These are phyloP conservation scores for Sebastes oblongus DNA, from an alignment of 2,797 vertebrate species.

Conservation along the genomic window DNA sequence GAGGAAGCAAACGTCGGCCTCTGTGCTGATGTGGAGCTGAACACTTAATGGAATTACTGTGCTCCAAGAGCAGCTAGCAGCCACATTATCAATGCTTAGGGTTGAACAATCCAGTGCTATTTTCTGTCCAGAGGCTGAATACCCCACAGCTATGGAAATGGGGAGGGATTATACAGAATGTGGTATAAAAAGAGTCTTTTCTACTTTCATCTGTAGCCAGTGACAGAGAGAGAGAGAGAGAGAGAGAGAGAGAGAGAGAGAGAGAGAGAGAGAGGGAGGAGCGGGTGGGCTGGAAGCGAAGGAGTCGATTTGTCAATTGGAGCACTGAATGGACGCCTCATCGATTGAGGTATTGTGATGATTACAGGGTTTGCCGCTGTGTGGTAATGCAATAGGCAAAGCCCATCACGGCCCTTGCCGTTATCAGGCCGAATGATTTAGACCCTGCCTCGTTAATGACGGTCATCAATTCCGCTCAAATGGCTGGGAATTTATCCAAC, in stretches of 20 bases:
- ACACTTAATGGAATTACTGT: conserved; percentile 57
- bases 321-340: conserved; percentile 58
- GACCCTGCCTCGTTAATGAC: conserved; percentile 37
- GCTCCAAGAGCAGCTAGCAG: conserved; percentile 37
- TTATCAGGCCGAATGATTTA: conserved; percentile 55
- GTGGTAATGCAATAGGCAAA: conserved; percentile 55
- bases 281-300: conserved; percentile 27
- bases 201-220: conserved; percentile 48
- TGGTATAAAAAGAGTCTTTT: conserved; percentile 30
- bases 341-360: conserved; percentile 63
- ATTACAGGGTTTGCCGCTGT: conserved; percentile 53
- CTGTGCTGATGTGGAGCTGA: conserved; percentile 31
- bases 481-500: conserved; percentile 41
- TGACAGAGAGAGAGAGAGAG: conserved; percentile 1
- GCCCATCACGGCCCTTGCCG: conserved; percentile 13
- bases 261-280: neutral
- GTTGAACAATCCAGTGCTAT: conserved; percentile 30
- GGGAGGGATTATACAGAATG: conserved; percentile 33
- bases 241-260: neutral
- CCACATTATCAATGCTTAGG: conserved; percentile 52
- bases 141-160: conserved; percentile 40
- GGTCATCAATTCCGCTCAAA: conserved; percentile 50
- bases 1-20: conserved; percentile 42
- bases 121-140: conserved; percentile 36
- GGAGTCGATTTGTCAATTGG: conserved; percentile 59